A percentile compares a stretch with the other conserved stretches of the same genome.
Evolutionary conservation across 2,797 vertebrate genomes (phyloP).

Genomic region (Lacerta bilineata): DNA sequence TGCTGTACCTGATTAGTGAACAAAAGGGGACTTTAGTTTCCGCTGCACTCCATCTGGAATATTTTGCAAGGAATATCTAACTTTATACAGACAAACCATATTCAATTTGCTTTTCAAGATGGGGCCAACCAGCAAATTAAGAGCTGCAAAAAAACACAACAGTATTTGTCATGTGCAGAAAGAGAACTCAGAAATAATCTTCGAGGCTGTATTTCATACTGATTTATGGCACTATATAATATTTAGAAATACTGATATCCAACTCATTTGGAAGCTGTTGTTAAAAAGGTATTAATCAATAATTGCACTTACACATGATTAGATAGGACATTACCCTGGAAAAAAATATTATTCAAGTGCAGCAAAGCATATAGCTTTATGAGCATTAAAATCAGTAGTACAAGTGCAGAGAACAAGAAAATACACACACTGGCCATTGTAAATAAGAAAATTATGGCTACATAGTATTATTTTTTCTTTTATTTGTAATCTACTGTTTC

Average conservation of each 20-base stretch:
- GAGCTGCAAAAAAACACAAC: neutral
- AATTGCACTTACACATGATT: neutral
- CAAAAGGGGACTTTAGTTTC: slow-evolving; percentile 39
- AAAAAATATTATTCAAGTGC: neutral
- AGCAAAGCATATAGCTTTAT: neutral
- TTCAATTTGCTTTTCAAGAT: neutral
- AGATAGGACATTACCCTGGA: neutral
- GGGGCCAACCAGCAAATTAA: neutral
- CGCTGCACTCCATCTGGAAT: neutral
- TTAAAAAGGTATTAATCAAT: neutral
- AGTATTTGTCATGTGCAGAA: neutral
- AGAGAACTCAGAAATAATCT: neutral
- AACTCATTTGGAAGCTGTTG: neutral
- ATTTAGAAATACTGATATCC: neutral
- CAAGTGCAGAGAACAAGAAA: neutral
- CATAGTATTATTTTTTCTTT: neutral
- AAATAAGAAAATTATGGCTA: neutral
- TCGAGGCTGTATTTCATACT: neutral
- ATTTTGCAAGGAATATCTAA: slow-evolving; percentile 24
- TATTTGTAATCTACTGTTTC: neutral
- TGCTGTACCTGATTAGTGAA: slow-evolving; percentile 7
- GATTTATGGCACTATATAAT: neutral
- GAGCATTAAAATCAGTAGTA: neutral
- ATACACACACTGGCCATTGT: neutral
- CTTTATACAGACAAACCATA: neutral